Conservation (phyloP, 2,113 vertebrate species). For the Silurus meridionalis region DNA sequence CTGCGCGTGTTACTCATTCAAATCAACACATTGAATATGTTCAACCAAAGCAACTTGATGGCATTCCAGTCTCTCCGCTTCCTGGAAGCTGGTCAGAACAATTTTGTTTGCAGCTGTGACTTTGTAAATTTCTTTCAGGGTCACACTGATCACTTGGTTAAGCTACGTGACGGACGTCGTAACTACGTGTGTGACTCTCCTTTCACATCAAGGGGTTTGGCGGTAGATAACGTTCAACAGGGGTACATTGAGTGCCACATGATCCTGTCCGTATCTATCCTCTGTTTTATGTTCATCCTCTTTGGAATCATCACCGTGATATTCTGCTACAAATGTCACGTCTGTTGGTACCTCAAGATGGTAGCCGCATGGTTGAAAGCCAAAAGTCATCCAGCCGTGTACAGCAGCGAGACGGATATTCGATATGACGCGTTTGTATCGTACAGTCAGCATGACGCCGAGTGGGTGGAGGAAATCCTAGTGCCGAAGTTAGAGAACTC, state of each 20-base stretch:
- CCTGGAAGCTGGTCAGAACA: conserved; percentile 78
- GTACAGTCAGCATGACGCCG: conserved; percentile 84
- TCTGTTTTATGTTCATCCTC: conserved; percentile 68
- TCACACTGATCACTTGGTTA: background rate
- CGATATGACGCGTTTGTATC: conserved; percentile 87
- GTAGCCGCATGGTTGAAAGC: conserved; percentile 85
- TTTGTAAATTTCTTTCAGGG: conserved; percentile 75
- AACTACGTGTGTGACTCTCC: conserved; percentile 84
- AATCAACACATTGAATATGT: conserved; percentile 75
- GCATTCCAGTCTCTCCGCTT: conserved; percentile 66
- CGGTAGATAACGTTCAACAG: conserved; percentile 60
- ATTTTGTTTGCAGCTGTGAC: conserved; percentile 84
- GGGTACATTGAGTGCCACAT: conserved; percentile 75
- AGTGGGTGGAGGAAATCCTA: conserved; percentile 86
- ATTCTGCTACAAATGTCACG: conserved; percentile 73
- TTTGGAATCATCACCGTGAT: conserved; percentile 41
- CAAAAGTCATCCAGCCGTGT: conserved; percentile 75
- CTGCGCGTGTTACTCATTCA: conserved; percentile 72
- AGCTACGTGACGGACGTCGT: conserved; percentile 67
- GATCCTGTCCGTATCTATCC: conserved; percentile 62
- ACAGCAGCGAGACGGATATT: conserved; percentile 21
- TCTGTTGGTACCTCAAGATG: conserved; percentile 87
- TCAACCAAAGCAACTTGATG: conserved; percentile 69
- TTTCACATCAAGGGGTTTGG: conserved; percentile 63
- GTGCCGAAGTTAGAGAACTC: conserved; percentile 81